Base-by-base conservation (phyloP, 1,140 invertebrate genomes). In the Arion vulgaris region DNA sequence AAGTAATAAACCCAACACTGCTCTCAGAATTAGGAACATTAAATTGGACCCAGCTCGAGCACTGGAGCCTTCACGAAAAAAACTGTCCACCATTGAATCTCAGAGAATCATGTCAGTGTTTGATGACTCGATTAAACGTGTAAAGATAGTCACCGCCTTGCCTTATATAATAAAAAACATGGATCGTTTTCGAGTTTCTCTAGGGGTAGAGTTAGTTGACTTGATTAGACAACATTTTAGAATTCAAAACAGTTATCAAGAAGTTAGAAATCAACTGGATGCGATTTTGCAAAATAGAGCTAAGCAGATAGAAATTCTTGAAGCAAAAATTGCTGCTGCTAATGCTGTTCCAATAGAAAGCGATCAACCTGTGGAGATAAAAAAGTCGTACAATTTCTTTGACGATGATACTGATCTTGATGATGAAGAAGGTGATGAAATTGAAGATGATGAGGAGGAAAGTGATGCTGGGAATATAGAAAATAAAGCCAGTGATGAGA, bases 61-160 rank as follows among this genome's bases (percentile, higher is more conserved):
- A n/a, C 77, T 92, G 57, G 91, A 92, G 83, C 92, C 92, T 23
- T 85, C 90, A 1, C 83, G 90, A 53, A 92, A 92, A 82, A 92
- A 92, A 74, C 85, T 92, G 51, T 82, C 91, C 17, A 91, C 91
- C 15, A 85, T 92, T 79, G 92, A 92, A 84, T 86, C 92, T 0
- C 91, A 92, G 72, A 83, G 92, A 62, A 87, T 92, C 15, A 92
- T 92, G 91, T 86, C 89, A n/a, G 92, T 92, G 9, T 89, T 92
- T 86, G 90, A 90, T 38, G 91, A 92, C 49, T 89, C 88, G 13
- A 90, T 91, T 36, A 84, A 84, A 62, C 87, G 89, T 82, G 85
- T 84, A 28, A 90, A 92, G 80, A 85, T 92, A 19, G 84, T 92
- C 13, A 86, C 88, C 1, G 71, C 89, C n/a, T 77, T 92, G 23